Base-by-base conservation (phyloP, 2,113 vertebrate genomes). In the mouse (Mus musculus) region DNA sequence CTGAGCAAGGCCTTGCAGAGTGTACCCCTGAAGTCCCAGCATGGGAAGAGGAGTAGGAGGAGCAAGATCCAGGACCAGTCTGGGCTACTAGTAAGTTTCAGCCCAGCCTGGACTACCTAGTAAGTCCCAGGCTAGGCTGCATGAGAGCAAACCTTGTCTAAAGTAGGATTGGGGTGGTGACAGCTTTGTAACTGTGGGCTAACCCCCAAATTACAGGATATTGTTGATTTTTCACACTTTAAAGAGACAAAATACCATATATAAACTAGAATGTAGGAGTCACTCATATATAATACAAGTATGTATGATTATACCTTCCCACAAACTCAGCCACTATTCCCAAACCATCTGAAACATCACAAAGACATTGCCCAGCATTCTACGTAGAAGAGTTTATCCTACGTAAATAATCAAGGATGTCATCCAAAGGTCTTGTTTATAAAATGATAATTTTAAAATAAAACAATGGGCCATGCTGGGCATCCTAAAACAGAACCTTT, bases 141-240 rank as follows among this genome's bases (percentile, higher is more conserved):
- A 36, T 10, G 9, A 28, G 26, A 56, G 19, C 36, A 39, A 88
- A 28, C 30, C 28, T 67, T 65, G 59, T 22, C 42, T 71, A 69
- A 69, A 81, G 36, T 63, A 61, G 36, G 36, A 14, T 54, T 7
- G 65, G 30, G 19, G 65, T 9, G 67, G 65, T 36, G 33, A 87
- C 95, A 95, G 96, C 97, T 98, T 85, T 93, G 91, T 94, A 92
- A 95, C 84, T 92, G 89, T 78, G 95, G 88, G 94, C 97, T 97
- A 96, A 97, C 94, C 90, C 94, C 63, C 89, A 97, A 97, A 97
- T 93, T 94, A 88, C 69, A 96, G 90, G 77, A 54, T 94, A 97
- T 86, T 95, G 90, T 88, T 96, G 96, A 95, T 92, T 96, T 98
- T 94, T 39, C 88, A 76, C 42, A 89, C 88, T 49, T 76, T 76